These are phyloP conservation scores for Turritopsis dohrnii DNA, from an alignment of 30 jellyfish, hydroid and myxozoan species.

Conservation along the genomic window DNA sequence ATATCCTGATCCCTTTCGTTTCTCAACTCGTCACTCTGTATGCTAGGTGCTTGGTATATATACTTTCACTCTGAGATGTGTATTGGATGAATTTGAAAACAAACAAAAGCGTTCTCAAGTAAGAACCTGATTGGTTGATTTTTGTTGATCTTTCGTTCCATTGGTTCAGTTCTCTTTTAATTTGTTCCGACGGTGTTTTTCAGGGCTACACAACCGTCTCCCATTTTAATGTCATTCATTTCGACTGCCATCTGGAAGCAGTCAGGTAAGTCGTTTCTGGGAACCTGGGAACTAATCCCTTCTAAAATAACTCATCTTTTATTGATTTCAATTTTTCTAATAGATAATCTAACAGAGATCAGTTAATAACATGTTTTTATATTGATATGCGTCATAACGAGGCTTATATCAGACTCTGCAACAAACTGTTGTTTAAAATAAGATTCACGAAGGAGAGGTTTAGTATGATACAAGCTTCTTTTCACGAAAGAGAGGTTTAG, in stretches of 20 bases:
- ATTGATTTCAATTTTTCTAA: too few species aligned
- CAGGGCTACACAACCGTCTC: slow-evolving; percentile 96
- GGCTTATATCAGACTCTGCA: too few species aligned
- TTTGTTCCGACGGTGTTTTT: too few species aligned
- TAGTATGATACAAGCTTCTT: too few species aligned
- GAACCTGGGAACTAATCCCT: neutral
- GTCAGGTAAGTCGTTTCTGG: slow-evolving; percentile 53
- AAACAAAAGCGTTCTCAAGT: slow-evolving; percentile 90
- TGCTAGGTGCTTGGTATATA: slow-evolving; percentile 83
- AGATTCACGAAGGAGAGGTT: too few species aligned
- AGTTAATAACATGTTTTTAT: too few species aligned
- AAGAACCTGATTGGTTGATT: neutral
- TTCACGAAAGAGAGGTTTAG: too few species aligned
- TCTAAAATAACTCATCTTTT: too few species aligned
- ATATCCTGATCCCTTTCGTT: neutral
- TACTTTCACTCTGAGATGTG: slow-evolving; percentile 91
- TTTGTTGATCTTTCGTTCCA: neutral
- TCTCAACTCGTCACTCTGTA: neutral
- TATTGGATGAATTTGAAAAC: slow-evolving; percentile 83
- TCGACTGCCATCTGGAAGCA: slow-evolving; percentile 96
- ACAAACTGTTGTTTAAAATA: too few species aligned
- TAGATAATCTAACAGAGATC: too few species aligned
- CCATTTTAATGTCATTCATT: slow-evolving; percentile 89
- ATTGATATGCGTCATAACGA: too few species aligned
- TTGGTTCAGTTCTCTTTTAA: neutral